Base-by-base conservation (phyloP, 2,888 invertebrate genomes). In the Heliconius ismenius region DNA sequence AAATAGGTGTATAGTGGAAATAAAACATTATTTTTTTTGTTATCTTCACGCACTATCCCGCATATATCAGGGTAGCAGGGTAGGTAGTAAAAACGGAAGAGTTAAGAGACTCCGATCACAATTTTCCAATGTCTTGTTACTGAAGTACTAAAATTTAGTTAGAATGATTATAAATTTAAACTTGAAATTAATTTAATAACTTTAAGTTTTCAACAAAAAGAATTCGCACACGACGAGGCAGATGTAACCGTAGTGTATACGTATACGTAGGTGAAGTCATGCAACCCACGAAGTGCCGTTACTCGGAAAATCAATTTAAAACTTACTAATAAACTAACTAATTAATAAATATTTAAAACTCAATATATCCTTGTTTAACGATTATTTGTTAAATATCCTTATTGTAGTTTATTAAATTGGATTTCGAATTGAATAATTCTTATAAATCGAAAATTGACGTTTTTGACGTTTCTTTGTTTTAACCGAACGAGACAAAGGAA, bases 201-300 rank as follows among this genome's bases (percentile, higher is more conserved):
- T 65, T 36, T 24, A 67, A 43, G 65, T 60, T 63, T 65, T 74
- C 79, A 80, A 81, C 78, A 81, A 81, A 81, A 83, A 78, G 78
- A 78, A 77, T 76, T 76, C 77, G 76, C 77, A 72, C 69, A 67
- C 74, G 39, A 4, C 39, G 75, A 64, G 78, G 82, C 81, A 82
- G 81, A 83, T 81, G 83, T 79, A 76, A 83, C 82, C 81, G 39
- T 67, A 67, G 15, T 67, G 67, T 43, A 67, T 43, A 39, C 24
- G 67, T 65, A 81, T 83, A 81, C 81, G 83, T 79, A 79, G 82
- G 88, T 88, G 86, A 88, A 89, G 85, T 87, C 87, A 89, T 86
- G 83, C 84, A 81, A 83, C 84, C 86, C 86, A 84, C 82, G 75
- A 79, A 79, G 85, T 86, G 82, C 88, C 86, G 89, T 86, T 88